A percentile compares a stretch with the other conserved stretches of the same genome.
These are phyloP conservation scores for Propithecus deckenii DNA, from an alignment of 2,797 vertebrate species.

Conservation along the genomic window DNA sequence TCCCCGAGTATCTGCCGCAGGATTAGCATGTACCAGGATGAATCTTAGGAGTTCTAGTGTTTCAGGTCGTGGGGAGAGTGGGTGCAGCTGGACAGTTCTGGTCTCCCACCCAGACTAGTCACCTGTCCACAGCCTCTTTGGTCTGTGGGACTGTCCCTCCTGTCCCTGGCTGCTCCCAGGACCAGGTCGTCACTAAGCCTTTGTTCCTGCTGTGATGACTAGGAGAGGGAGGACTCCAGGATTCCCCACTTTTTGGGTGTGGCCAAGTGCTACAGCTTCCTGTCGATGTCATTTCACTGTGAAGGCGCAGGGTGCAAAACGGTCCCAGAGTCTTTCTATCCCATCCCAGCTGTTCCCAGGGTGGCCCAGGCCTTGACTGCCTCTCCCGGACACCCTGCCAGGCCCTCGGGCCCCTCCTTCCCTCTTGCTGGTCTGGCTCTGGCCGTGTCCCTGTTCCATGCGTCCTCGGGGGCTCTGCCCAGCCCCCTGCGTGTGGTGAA, in stretches of 20 bases:
- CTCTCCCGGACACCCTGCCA: neutral
- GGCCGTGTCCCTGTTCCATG: neutral
- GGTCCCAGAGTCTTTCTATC: neutral
- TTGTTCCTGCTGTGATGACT: neutral
- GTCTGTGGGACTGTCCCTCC: neutral
- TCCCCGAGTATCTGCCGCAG: neutral
- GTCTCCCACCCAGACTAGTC: neutral
- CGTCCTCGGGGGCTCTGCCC: neutral
- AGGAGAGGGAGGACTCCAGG: too few relatives aligned
- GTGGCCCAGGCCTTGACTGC: neutral
- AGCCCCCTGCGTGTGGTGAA: accelerated
- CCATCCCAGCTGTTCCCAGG: neutral
- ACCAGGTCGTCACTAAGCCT: neutral
- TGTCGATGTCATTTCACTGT: accelerated
- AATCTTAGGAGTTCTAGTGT: too few relatives aligned
- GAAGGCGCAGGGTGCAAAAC: neutral
- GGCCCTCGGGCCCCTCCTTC: neutral
- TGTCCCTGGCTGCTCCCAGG: neutral
- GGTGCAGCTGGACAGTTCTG: neutral
- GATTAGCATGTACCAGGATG: too few relatives aligned
- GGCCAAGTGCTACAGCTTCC: neutral
- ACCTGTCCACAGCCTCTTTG: accelerated
- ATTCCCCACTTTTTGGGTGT: neutral
- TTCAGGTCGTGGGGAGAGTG: too few relatives aligned
- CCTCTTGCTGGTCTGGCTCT: neutral